Evolutionary conservation across 2,888 invertebrate genomes (phyloP), one percentile per base, ranked within the genome.

Genomic region (Phragmatobia fuliginosa): DNA sequence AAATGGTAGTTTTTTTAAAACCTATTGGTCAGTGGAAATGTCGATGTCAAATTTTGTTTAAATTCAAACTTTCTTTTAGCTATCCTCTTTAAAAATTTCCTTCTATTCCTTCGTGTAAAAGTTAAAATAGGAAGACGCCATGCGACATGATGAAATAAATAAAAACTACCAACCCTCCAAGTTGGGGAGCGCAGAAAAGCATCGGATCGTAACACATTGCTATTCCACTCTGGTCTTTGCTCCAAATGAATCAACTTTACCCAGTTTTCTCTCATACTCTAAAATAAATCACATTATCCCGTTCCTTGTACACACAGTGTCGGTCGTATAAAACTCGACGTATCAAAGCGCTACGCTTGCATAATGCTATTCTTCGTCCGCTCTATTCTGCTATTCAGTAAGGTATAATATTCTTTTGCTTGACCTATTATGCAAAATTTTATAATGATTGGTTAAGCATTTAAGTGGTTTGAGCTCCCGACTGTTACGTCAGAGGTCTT

Each of bases 161-260:
- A 14, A 4, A 28, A 31, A 6, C 45, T 49, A 4, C 32, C 32
- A 49, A 16, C 32, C n/a, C 32, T 33, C 49, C 14, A 32, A 45
- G 63, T 45, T 33, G 32, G 14, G 25, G n/a, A 49, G 7, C 21
- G 7, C 21, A 11, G 5, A 45, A 63, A 21, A 7, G 32, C 32
- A 52, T 25, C 49, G 49, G 32, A 63, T 49, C 49, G 49, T 49
- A 67, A 38, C 61, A n/a, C 60, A 67, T 67, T 62, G 62, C 41
- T 70, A 66, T 62, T 38, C 69, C 41, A 31, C 66, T 8, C 52
- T 11, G 14, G 31, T n/a, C 25, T 41, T 62, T 32, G 18, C 28
- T 66, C 32, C 33, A 62, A 62, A 62, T 66, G 49, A 70, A 59
- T 58, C 62, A 59, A 66, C 62, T 70, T 66, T 58, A 62, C 45